These are phyloP conservation scores for Microctonus aethiopoides DNA, from an alignment of 2,888 invertebrate species.

Conservation along the genomic window DNA sequence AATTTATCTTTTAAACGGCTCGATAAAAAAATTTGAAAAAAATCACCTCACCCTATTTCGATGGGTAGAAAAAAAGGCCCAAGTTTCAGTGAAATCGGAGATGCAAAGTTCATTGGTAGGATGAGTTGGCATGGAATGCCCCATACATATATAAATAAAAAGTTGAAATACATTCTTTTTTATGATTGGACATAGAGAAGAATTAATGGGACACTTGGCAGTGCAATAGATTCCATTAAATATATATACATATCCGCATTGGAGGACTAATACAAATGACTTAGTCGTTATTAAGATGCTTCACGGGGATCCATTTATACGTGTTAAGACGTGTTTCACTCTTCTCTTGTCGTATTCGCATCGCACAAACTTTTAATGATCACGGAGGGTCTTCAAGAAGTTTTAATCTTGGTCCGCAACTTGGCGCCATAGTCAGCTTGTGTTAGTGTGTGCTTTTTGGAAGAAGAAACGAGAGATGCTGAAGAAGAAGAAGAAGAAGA, in stretches of 20 bases:
- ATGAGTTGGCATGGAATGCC: no score
- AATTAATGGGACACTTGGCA: background rate
- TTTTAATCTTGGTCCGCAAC: slow-evolving; percentile 24
- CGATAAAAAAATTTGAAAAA: no score
- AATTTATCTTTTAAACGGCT: no score
- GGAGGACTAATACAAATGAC: slow-evolving; percentile 52
- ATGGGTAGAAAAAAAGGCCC: no score
- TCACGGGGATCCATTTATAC: slow-evolving; percentile 54
- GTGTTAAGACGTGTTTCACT: slow-evolving; percentile 55
- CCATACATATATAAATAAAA: no score
- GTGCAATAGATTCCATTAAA: background rate
- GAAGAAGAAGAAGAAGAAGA: no score
- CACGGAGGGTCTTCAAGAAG: slow-evolving; percentile 39
- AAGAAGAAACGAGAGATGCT: background rate
- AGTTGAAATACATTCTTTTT: background rate
- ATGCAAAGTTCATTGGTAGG: no score
- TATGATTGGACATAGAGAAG: background rate
- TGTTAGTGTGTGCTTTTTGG: background rate
- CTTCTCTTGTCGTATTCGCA: slow-evolving; percentile 9
- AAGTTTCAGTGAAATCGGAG: no score
- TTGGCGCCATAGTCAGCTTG: slow-evolving; percentile 4
- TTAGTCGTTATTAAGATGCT: slow-evolving; percentile 48
- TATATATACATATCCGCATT: slow-evolving; percentile 2
- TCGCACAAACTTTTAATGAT: slow-evolving; percentile 57
- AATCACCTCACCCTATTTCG: no score